Evolutionary conservation across 2,113 vertebrate species (phyloP).

Genomic region (Seriola quinqueradiata): DNA sequence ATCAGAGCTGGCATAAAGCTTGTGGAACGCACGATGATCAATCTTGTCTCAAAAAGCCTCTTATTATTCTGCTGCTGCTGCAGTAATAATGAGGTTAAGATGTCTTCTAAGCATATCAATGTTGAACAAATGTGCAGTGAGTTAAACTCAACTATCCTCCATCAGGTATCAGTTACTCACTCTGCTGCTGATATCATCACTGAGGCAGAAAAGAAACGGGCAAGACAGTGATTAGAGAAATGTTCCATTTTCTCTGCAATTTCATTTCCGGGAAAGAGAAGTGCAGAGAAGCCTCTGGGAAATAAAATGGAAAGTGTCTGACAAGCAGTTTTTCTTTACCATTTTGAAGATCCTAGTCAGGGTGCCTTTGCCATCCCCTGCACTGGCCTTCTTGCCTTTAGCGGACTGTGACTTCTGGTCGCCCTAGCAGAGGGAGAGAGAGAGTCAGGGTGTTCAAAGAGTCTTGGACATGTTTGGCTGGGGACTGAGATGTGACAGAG

Average conservation of each 20-base stretch:
- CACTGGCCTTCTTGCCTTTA: slow-evolving; percentile 91
- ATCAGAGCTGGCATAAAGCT: slow-evolving; percentile 49
- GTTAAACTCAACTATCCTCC: slow-evolving; percentile 46
- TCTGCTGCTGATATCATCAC: slow-evolving; percentile 79
- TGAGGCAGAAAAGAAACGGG: slow-evolving; percentile 56
- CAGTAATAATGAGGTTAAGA: slow-evolving; percentile 61
- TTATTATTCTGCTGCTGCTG: slow-evolving; percentile 64
- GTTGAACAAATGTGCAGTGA: slow-evolving; percentile 41
- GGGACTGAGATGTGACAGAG: slow-evolving; percentile 6
- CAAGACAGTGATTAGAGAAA: slow-evolving; percentile 37
- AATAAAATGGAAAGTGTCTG: not conserved
- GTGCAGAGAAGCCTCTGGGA: not conserved
- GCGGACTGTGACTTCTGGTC: slow-evolving; percentile 82
- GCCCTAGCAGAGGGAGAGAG: slow-evolving; percentile 70
- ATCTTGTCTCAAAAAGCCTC: slow-evolving; percentile 56
- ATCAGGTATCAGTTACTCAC: slow-evolving; percentile 77
- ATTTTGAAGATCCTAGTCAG: slow-evolving; percentile 98
- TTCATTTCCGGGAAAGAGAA: slow-evolving; percentile 14
- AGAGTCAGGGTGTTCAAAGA: not conserved
- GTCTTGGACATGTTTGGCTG: not conserved
- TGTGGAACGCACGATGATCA: slow-evolving; percentile 23
- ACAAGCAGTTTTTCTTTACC: slow-evolving; percentile 84
- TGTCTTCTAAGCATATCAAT: slow-evolving; percentile 53
- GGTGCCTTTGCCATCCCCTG: slow-evolving; percentile 92
- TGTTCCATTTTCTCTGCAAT: not conserved